Evolutionary conservation across 2,888 invertebrate species (phyloP).

Genomic region (Heteromurus nitidus): DNA sequence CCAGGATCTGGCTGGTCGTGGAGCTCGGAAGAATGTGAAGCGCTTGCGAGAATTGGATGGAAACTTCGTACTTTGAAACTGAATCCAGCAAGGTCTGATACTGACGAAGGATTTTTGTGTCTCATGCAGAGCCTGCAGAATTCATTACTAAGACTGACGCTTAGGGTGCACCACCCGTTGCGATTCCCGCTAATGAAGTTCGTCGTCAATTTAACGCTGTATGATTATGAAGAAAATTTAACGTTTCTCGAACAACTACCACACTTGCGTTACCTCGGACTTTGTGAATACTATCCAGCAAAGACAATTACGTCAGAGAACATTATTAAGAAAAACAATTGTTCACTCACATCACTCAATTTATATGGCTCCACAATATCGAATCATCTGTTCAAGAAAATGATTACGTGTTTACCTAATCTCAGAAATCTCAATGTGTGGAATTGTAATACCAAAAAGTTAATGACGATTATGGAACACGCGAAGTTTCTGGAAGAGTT

Average conservation of each 20-base stretch:
- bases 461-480: constrained; percentile 58
- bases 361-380: constrained; percentile 66
- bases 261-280: constrained; percentile 53
- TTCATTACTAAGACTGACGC: constrained; percentile 47
- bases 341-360: constrained; percentile 54
- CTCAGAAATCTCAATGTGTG: constrained; percentile 63
- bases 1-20: constrained; percentile 66
- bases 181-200: constrained; percentile 48
- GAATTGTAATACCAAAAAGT: constrained; percentile 65
- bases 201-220: constrained; percentile 51
- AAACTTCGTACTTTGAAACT: constrained; percentile 56
- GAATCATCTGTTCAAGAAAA: constrained; percentile 60
- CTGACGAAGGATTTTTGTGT: constrained; percentile 49
- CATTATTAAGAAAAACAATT: constrained; percentile 48
- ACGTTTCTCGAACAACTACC: constrained; percentile 63
- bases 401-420: constrained; percentile 52
- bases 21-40: constrained; percentile 63
- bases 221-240: constrained; percentile 68
- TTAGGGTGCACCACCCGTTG: constrained; percentile 65
- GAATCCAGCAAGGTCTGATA: constrained; percentile 54
- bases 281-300: constrained; percentile 67
- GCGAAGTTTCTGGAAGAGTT: constrained; percentile 59
- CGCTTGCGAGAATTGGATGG: constrained; percentile 53
- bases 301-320: constrained; percentile 63
- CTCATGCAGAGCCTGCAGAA: constrained; percentile 43